phyloP scores from a whole-genome alignment of 1,140 invertebrate species.

The Babylonia areolata region DNA sequence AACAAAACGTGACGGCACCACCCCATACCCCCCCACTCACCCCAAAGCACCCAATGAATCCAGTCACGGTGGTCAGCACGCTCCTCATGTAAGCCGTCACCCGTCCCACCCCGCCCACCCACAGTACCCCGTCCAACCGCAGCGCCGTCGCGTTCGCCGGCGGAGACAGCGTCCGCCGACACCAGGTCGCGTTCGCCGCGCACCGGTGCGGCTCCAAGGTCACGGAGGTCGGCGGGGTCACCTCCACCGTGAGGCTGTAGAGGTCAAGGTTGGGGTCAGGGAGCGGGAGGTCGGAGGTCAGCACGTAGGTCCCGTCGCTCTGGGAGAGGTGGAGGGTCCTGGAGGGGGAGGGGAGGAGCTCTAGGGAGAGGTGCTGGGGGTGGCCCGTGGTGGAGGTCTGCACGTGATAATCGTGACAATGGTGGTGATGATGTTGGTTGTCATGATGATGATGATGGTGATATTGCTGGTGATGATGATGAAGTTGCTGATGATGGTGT shows the following conservation, averaged over 20 bases:
- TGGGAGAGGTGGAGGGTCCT: conserved; percentile 29
- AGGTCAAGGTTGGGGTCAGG: conserved; percentile 16
- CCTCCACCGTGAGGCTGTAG: conserved; percentile 42
- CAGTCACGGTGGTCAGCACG: conserved; percentile 37
- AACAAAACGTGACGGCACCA: too few relatives aligned
- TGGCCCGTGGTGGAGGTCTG: conserved; percentile 39
- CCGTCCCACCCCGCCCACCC: conserved; percentile 49
- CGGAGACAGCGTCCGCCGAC: background rate
- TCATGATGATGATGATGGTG: too few relatives aligned
- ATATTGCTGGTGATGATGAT: too few relatives aligned
- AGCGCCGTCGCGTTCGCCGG: conserved; percentile 18
- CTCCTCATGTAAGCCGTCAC: conserved; percentile 57
- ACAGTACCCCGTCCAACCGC: conserved; percentile 43
- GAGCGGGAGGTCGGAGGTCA: conserved; percentile 9
- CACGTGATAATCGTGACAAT: background rate
- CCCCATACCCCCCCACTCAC: conserved; percentile 40
- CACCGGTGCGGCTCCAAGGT: conserved; percentile 42
- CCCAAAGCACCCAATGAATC: conserved; percentile 61
- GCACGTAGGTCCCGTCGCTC: conserved; percentile 40
- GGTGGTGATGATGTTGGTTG: too few relatives aligned
- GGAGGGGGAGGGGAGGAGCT: conserved; percentile 31
- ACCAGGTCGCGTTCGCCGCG: background rate
- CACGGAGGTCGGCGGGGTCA: conserved; percentile 24
- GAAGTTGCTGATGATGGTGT: too few relatives aligned
- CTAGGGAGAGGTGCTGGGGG: conserved; percentile 49